Percentiles rank a stretch among this genome's conserved stretches.
phyloP scores from a whole-genome alignment of 2,888 invertebrate genomes.

The Monopis laevigella region DNA sequence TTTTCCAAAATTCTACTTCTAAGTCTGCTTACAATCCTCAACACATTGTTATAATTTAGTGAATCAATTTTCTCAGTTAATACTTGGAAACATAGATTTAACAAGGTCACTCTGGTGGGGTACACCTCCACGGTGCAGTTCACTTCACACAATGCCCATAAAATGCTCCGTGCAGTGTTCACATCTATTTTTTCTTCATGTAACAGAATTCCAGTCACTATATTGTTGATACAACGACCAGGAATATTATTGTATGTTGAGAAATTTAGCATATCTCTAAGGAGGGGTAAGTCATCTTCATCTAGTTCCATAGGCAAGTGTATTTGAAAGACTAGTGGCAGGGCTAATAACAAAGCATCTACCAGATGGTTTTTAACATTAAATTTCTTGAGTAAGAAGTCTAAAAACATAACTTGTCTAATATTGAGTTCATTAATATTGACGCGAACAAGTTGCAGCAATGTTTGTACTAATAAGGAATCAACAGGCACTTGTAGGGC shows the following conservation, averaged over 20 bases:
- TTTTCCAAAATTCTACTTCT: conserved; percentile 43
- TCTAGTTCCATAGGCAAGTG: conserved; percentile 69
- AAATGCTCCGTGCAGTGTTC: conserved; percentile 56
- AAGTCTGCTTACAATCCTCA: conserved; percentile 25
- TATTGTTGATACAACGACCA: conserved; percentile 54
- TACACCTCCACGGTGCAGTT: conserved; percentile 41
- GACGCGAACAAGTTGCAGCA: conserved; percentile 70
- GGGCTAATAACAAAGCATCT: conserved; percentile 70
- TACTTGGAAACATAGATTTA: conserved; percentile 60
- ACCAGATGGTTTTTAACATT: conserved; percentile 63
- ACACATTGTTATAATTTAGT: conserved; percentile 53
- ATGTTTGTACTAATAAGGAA: conserved; percentile 67
- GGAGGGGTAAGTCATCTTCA: conserved; percentile 48
- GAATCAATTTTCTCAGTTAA: conserved; percentile 48
- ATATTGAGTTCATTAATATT: conserved; percentile 69
- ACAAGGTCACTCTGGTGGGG: conserved; percentile 51
- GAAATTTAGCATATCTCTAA: conserved; percentile 66
- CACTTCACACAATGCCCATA: conserved; percentile 65
- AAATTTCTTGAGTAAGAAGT: conserved; percentile 64
- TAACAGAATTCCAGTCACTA: conserved; percentile 58
- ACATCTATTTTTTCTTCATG: conserved; percentile 49
- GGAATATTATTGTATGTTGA: conserved; percentile 56
- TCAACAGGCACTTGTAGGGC: conserved; percentile 67
- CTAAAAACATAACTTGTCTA: conserved; percentile 70
- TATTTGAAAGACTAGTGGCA: conserved; percentile 74